Evolutionary conservation across 2,888 invertebrate genomes (phyloP), one percentile per base, ranked within the genome.

Genomic region (Pachycephus smyrnensis): DNA sequence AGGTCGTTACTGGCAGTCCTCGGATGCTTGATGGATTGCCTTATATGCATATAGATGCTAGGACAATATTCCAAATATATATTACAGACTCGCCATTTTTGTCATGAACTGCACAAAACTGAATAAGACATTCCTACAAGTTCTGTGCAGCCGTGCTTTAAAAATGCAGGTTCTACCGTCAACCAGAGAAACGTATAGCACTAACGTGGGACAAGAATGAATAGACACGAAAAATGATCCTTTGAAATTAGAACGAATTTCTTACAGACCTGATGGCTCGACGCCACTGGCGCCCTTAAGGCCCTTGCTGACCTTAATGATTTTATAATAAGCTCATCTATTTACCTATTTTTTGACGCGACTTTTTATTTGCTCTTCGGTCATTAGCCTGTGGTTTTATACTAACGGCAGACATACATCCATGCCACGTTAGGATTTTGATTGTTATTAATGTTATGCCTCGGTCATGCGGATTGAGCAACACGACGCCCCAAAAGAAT

Each of bases 251-350:
- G 55, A 55, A 55, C 55, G 23, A 55, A 55, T 9, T 55, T 55
- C 55, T 55, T 23, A 55, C 55, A 55, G 23, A 55, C 55, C 23
- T 23, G 55, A 55, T 55, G 55, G 23, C 23, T 37, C 33, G 32
- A 77, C 74, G 74, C 37, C 33, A 37, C 74, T 74, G 37, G 30
- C 37, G 75, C 76, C 78, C 78, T 78, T 78, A 76, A 76, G 76
- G 76, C 71, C 78, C 75, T 78, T 23, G 55, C 75, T 73, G 81
- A 81, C 81, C 79, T 86, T 88, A 87, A 88, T 86, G 88, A 86
- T 86, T 86, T 87, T 87, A 87, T 88, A 88, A 88, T 88, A 87
- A 87, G 85, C 83, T 75, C 73, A 84, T 84, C 77, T 78, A 76
- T 76, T 78, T 78, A 78, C 78, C 73, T 78, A 78, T 76, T 78